Conservation (phyloP, 2,113 vertebrate genomes). For the Zootoca vivipara region DNA sequence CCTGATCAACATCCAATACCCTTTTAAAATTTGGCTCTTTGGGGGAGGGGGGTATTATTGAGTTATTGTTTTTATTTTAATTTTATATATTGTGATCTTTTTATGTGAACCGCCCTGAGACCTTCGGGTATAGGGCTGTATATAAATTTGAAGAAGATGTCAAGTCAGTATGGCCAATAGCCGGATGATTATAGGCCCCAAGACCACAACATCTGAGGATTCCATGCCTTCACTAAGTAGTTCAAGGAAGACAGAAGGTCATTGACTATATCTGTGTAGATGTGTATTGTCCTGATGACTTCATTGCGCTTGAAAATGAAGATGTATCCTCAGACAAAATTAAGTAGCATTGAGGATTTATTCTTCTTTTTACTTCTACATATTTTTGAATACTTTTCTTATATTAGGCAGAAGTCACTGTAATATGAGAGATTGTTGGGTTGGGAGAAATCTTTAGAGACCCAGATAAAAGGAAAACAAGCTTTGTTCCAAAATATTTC, state of each 20-base stretch:
- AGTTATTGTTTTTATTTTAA: too few species aligned
- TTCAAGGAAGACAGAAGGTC: neutral
- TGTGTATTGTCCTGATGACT: neutral
- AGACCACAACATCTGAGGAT: neutral
- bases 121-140: too few species aligned
- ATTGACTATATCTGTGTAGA: too few species aligned
- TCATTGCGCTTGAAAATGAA: neutral
- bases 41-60: too few species aligned
- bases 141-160: too few species aligned
- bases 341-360: neutral
- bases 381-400: neutral
- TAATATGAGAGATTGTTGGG: neutral
- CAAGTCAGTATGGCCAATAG: neutral
- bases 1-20: too few species aligned
- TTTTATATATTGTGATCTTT: too few species aligned
- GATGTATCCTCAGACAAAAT: neutral
- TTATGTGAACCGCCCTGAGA: too few species aligned
- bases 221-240: neutral
- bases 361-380: neutral
- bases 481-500: slow-evolving; percentile 10
- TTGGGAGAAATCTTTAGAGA: slow-evolving; percentile 1
- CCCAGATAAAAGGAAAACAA: slow-evolving; percentile 1
- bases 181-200: neutral
- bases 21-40: too few species aligned
- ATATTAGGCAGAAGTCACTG: neutral